Evolutionary conservation across 2,113 vertebrate genomes (phyloP), one percentile per base, ranked within the genome.

Genomic region (Grallaria varia): DNA sequence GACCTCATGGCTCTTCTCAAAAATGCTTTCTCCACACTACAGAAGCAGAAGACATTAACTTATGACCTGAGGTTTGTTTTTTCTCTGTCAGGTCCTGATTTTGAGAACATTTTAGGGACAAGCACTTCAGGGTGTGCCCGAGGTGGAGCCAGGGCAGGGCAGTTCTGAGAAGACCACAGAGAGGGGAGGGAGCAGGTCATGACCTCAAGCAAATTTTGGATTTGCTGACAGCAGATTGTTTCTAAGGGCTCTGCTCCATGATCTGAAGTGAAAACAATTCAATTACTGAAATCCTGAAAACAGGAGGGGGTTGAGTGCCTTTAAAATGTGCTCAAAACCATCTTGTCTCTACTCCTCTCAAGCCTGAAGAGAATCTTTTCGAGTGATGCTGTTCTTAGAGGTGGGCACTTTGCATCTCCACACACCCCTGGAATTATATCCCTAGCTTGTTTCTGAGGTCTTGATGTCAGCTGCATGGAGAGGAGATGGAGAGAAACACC

Each of bases 231-330:
- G 56, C 63, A 72, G 66, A 31, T 23, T 76, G 39, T 33, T 85
- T 40, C 44, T 84, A 37, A 83, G 35, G 66, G 39, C 49, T 85
- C 52, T 82, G 31, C n/a, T 89, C 25, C 35, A 16, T 72, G 50
- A 76, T 81, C 45, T 81, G 68, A 89, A 78, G 73, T 87, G 33
- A 50, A 94, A 96, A 91, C 69, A 89, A 63, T n/a, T 35, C 33
- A 64, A 91, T 76, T 84, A 82, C 44, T 44, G 39, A 67, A 91
- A 59, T 67, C 67, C 30, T 72, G 78, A 87, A 93, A 68, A 35
- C 62, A 72, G 71, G 49, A 90, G 56, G 52, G n/a, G 49, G 30
- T 58, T 84, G 60, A 87, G 42, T 75, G 35, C 50, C 74, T 79
- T 75, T 58, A 58, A 91, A 91, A 75, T 58, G 44, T 94, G 37